Conservation (phyloP, 2,797 vertebrate genomes). For the Labeo calbasu region DNA sequence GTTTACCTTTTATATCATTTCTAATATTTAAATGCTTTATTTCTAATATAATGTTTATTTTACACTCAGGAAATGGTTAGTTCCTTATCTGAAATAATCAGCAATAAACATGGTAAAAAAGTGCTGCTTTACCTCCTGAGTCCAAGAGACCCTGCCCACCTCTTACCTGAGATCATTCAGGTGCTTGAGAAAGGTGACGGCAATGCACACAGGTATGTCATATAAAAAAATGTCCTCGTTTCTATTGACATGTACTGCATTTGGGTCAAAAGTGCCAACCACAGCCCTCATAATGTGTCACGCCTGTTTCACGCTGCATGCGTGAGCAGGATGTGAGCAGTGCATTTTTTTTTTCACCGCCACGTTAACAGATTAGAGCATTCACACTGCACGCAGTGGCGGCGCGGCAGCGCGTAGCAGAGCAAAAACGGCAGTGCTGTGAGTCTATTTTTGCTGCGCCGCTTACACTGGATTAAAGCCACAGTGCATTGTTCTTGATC, state of each 20-base stretch:
- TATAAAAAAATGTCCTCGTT: too few relatives aligned
- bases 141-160: constrained; percentile 88
- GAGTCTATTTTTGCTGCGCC: too few relatives aligned
- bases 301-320: too few relatives aligned
- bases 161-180: constrained; percentile 89
- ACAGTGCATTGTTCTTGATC: too few relatives aligned
- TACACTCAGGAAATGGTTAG: constrained; percentile 84
- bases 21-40: neutral
- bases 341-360: too few relatives aligned
- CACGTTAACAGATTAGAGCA: too few relatives aligned
- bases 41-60: neutral
- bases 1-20: neutral
- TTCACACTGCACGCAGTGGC: too few relatives aligned
- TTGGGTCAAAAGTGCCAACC: neutral
- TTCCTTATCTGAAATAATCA: constrained; percentile 82
- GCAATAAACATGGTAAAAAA: constrained; percentile 92
- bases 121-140: constrained; percentile 90
- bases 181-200: constrained; percentile 81
- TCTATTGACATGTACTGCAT: neutral
- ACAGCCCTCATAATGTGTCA: neutral
- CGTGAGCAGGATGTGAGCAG: too few relatives aligned
- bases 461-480: too few relatives aligned
- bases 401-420: too few relatives aligned
- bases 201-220: constrained; percentile 82
- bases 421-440: too few relatives aligned